These are phyloP conservation scores for Gulo gulo DNA, from an alignment of 2,113 vertebrate genomes.

Conservation along the genomic window DNA sequence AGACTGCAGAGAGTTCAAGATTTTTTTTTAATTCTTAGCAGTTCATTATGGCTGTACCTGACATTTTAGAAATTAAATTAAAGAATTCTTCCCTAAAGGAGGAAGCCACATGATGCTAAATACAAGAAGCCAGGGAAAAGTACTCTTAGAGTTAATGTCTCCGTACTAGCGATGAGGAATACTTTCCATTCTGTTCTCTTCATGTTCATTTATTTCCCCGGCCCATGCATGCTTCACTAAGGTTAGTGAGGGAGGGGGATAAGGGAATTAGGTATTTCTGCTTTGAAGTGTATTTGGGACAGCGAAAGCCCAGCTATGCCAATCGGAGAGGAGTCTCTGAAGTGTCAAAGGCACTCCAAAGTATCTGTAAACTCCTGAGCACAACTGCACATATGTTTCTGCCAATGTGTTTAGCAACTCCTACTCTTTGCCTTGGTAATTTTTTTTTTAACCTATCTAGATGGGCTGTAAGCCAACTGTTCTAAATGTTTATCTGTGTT, in stretches of 20 bases:
- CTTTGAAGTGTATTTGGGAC: conserved; percentile 38
- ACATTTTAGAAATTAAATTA: conserved; percentile 45
- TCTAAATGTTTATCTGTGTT: background rate
- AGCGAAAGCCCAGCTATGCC: background rate
- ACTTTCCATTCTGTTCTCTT: conserved; percentile 1
- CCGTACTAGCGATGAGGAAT: background rate
- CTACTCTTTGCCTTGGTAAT: background rate
- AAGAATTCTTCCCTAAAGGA: conserved; percentile 22
- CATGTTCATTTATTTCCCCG: background rate
- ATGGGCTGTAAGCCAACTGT: background rate
- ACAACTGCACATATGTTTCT: background rate
- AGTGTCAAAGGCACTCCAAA: background rate
- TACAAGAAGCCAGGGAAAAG: background rate
- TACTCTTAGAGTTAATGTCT: background rate
- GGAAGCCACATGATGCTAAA: background rate
- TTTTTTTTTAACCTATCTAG: background rate
- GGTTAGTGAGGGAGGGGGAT: background rate
- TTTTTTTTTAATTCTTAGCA: background rate
- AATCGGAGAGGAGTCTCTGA: background rate
- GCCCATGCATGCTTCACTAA: background rate
- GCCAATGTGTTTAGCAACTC: background rate
- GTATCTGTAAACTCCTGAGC: background rate
- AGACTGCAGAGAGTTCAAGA: background rate
- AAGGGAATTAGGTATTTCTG: background rate
- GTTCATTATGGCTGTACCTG: background rate